Conservation (phyloP, 1,140 invertebrate genomes). For the Drosophila sulfurigaster region DNA sequence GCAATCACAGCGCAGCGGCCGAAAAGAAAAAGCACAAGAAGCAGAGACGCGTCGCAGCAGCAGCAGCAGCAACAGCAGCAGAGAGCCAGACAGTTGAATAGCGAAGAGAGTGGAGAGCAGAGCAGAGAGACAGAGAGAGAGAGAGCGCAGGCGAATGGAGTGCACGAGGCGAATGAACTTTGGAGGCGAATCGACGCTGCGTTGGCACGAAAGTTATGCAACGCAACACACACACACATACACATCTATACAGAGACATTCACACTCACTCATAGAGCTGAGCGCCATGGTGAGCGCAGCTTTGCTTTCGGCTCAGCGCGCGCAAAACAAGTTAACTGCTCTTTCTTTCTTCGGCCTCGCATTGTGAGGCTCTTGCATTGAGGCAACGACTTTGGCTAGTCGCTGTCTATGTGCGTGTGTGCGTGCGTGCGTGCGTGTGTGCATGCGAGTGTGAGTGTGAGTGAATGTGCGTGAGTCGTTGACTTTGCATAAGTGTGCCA, state of each 20-base stretch:
- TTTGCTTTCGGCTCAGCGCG: conserved; percentile 64
- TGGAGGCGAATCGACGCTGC: conserved; percentile 69
- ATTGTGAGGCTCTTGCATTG: conserved; percentile 23
- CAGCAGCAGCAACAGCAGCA: conserved; percentile 8
- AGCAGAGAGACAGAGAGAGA: conserved; percentile 21
- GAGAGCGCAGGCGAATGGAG: conserved; percentile 66
- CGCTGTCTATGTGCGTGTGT: conserved; percentile 38
- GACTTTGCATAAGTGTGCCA: conserved; percentile 82
- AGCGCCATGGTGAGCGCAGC: conserved; percentile 55
- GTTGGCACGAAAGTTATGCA: conserved; percentile 83
- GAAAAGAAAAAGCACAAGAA: conserved; percentile 62
- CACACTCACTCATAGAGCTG: conserved; percentile 35
- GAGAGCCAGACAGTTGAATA: conserved; percentile 18
- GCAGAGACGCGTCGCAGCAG: conserved; percentile 11
- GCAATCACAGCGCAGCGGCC: conserved; percentile 38
- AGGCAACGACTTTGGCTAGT: conserved; percentile 39
- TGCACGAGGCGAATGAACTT: conserved; percentile 84
- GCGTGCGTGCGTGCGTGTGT: conserved; percentile 22
- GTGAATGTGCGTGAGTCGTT: conserved; percentile 65
- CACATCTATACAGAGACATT: conserved; percentile 22
- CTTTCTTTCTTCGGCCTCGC: conserved; percentile 65
- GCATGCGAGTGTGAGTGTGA: conserved; percentile 32
- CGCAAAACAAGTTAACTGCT: conserved; percentile 74
- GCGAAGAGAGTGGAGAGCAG: conserved; percentile 25
- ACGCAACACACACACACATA: conserved; percentile 60